phyloP scores from a whole-genome alignment of 2,797 vertebrate species.

The Rallus crepitans region DNA sequence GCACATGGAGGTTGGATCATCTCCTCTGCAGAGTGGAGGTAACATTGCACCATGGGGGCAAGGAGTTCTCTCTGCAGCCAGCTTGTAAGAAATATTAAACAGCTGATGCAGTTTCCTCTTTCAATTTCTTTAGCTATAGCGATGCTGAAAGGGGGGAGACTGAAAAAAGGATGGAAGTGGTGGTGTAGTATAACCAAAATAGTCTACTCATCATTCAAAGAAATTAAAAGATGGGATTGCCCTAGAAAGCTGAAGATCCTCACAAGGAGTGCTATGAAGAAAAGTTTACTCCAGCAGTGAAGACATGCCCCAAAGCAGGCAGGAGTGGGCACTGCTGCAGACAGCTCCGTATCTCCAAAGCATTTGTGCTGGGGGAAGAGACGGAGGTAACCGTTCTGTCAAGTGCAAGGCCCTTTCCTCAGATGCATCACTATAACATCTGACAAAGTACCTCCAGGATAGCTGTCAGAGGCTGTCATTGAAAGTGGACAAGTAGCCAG shows the following conservation, averaged over 20 bases:
- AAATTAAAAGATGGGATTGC: not conserved
- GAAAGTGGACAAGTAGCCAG: not conserved
- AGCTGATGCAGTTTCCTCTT: not conserved
- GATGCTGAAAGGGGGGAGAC: rapidly evolving
- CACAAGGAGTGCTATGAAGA: not conserved
- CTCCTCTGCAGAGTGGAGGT: not conserved
- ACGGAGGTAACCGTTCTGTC: not conserved
- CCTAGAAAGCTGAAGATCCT: not conserved
- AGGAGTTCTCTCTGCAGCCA: not conserved
- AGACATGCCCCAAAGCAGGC: not conserved
- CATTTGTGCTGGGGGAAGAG: not conserved
- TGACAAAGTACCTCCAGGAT: constrained; percentile 18
- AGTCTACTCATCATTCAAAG: not conserved
- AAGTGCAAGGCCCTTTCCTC: not conserved
- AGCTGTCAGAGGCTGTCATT: not conserved
- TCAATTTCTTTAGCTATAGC: not conserved
- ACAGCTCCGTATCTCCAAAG: not conserved
- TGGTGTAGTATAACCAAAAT: not conserved
- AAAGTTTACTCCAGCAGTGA: not conserved
- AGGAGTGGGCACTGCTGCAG: not conserved
- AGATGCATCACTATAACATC: not conserved
- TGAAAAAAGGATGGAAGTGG: not conserved
- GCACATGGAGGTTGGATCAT: not conserved
- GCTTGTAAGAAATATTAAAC: not conserved
- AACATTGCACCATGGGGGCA: not conserved